These are phyloP conservation scores for Perodicticus potto DNA, from an alignment of 2,797 vertebrate genomes.

Conservation along the genomic window DNA sequence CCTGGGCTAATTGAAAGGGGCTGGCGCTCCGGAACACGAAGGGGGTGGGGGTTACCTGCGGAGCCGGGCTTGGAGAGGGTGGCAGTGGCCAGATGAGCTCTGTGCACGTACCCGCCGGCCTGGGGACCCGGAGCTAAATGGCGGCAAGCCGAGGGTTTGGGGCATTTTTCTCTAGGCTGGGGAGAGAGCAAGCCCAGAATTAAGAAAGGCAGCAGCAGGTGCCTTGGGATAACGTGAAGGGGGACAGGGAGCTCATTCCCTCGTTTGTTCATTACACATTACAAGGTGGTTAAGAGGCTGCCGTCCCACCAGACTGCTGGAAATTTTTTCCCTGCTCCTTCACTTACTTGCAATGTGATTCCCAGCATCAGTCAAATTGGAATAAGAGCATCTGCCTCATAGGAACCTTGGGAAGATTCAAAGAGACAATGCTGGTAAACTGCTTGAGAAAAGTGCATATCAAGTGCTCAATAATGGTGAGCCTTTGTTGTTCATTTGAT, in stretches of 20 bases:
- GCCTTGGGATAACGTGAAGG: not conserved
- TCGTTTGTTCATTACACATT: not conserved
- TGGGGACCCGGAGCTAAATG: not conserved
- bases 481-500: not conserved
- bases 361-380: not conserved
- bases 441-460: not conserved
- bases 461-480: not conserved
- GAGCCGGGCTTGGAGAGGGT: not conserved
- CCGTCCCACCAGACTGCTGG: not conserved
- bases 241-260: not conserved
- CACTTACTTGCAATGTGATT: not conserved
- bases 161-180: not conserved
- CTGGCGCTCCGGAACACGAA: not conserved
- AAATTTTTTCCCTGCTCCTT: not conserved
- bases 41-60: not conserved
- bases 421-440: not conserved
- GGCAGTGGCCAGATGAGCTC: not conserved
- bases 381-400: not conserved
- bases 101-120: not conserved
- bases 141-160: not conserved
- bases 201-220: constrained; percentile 34
- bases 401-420: not conserved
- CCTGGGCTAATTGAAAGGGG: constrained; percentile 19
- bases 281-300: not conserved
- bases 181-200: constrained; percentile 14